Evolutionary conservation across 2,113 vertebrate species (phyloP).

Genomic region (Gavialis gangeticus): DNA sequence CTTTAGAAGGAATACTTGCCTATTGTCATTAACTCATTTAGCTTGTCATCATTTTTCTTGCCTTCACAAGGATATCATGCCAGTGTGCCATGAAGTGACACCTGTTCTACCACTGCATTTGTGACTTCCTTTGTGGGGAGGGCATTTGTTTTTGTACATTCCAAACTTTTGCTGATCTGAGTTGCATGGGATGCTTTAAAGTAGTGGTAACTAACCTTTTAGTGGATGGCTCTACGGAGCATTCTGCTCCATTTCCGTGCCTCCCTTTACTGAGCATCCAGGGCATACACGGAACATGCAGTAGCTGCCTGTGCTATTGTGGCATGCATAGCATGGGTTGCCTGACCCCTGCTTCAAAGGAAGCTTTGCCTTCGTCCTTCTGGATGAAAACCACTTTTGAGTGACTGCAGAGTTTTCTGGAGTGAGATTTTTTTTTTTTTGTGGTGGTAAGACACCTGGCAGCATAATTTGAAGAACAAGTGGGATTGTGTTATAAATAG

Average conservation of each 20-base stretch:
- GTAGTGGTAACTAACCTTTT: too few relatives aligned
- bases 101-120: neutral
- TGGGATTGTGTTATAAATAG: neutral
- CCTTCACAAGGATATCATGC: neutral
- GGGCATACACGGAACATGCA: too few relatives aligned
- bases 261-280: too few relatives aligned
- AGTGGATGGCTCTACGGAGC: too few relatives aligned
- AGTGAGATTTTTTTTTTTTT: neutral
- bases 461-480: neutral
- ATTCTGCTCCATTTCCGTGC: too few relatives aligned
- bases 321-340: too few relatives aligned
- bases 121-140: neutral
- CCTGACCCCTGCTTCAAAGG: neutral
- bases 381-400: slow-evolving; percentile 49
- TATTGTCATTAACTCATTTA: neutral
- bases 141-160: neutral
- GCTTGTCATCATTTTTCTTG: neutral
- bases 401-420: neutral
- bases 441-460: neutral
- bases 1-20: too few relatives aligned
- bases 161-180: neutral
- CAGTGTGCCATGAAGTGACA: neutral
- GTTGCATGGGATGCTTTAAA: neutral
- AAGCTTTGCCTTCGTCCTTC: slow-evolving; percentile 55
- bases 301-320: too few relatives aligned